A percentile compares a stretch with the other conserved stretches of the same genome.
These are phyloP conservation scores for Varroa destructor DNA, from an alignment of 1,140 invertebrate species.

Conservation along the genomic window DNA sequence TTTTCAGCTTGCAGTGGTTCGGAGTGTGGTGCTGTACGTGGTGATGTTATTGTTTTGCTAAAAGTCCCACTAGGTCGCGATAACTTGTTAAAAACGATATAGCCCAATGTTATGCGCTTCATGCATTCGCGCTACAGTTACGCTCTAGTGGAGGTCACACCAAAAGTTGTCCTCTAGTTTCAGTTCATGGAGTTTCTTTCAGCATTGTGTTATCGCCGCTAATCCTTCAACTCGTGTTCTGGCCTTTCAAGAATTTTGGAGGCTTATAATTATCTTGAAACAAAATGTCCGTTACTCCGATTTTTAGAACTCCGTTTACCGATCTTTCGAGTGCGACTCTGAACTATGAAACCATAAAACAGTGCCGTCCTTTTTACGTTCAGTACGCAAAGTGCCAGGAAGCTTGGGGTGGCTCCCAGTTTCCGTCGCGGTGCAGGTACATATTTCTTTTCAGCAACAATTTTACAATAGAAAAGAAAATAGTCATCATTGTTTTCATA, in stretches of 20 bases:
- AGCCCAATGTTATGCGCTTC: too few relatives aligned
- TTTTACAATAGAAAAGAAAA: background rate
- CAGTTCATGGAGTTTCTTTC: background rate
- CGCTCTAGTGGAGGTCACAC: too few relatives aligned
- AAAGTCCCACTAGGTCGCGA: too few relatives aligned
- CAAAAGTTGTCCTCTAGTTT: background rate
- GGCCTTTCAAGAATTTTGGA: background rate
- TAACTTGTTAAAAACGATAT: too few relatives aligned
- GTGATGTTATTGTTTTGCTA: too few relatives aligned
- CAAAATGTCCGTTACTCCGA: background rate
- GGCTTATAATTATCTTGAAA: background rate
- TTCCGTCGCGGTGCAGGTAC: background rate
- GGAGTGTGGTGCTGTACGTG: too few relatives aligned
- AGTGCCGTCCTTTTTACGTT: conserved; percentile 1
- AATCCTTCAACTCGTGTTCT: background rate
- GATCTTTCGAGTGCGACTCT: background rate
- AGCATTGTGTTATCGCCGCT: too few relatives aligned
- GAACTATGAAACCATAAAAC: background rate
- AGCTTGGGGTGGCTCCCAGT: background rate
- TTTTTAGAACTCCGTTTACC: background rate
- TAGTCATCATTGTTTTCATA: background rate
- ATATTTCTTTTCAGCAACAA: background rate
- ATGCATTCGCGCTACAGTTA: too few relatives aligned
- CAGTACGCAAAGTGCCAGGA: conserved; percentile 5
- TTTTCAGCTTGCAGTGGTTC: too few relatives aligned